phyloP scores from a whole-genome alignment of 2,113 vertebrate species.

The Calypte anna region DNA sequence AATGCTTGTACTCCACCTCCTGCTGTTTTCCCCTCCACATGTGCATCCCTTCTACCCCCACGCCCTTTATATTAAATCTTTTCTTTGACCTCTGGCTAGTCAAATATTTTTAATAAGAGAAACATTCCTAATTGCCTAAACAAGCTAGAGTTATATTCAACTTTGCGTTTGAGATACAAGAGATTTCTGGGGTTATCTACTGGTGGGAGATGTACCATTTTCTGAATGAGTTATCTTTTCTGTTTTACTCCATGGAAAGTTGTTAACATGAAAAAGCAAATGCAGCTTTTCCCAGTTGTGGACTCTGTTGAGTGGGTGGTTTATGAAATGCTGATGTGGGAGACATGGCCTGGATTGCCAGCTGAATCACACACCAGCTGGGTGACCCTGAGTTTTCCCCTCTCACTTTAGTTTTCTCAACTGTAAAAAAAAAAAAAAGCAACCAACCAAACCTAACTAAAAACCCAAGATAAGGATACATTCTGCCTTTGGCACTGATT shows the following conservation, averaged over 20 bases:
- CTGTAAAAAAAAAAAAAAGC: neutral
- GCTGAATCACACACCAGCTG: constrained; percentile 27
- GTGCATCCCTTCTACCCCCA: neutral
- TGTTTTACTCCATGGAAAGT: neutral
- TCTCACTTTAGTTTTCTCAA: neutral
- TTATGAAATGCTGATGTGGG: constrained; percentile 22
- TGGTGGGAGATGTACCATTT: neutral
- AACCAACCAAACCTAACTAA: neutral
- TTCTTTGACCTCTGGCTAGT: constrained; percentile 6
- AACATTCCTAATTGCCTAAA: neutral
- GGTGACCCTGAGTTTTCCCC: constrained; percentile 24
- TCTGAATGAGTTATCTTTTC: neutral
- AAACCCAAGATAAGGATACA: neutral
- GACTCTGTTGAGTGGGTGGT: constrained; percentile 13
- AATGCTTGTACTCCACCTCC: constrained; percentile 40
- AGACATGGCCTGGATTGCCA: neutral
- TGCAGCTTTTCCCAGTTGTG: neutral
- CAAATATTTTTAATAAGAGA: constrained; percentile 4
- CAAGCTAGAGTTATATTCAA: neutral
- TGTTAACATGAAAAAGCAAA: neutral
- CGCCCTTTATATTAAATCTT: neutral
- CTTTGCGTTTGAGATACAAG: neutral
- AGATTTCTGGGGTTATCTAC: neutral
- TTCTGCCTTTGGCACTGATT: neutral
- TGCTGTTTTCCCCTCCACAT: constrained; percentile 22